Evolutionary conservation across 1,140 invertebrate species (phyloP).

Genomic region (Charaxes varanes): DNA sequence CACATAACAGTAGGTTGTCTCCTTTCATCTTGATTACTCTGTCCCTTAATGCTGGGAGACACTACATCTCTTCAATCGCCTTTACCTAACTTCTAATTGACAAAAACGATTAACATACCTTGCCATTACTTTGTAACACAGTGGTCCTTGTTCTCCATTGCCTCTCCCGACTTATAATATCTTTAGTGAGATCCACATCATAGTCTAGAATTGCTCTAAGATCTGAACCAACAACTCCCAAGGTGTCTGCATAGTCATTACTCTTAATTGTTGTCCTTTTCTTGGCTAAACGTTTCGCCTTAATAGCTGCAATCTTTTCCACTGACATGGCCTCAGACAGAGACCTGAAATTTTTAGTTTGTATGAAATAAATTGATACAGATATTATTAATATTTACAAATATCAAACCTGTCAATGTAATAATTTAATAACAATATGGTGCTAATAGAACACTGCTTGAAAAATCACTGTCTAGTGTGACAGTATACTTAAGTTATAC

Average conservation of each 20-base stretch:
- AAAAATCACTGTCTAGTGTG: no score
- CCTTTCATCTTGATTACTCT: no score
- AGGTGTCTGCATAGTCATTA: slow-evolving; percentile 85
- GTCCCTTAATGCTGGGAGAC: no score
- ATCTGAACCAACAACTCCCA: slow-evolving; percentile 84
- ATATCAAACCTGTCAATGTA: no score
- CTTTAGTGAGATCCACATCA: slow-evolving; percentile 96
- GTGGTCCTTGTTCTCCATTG: slow-evolving; percentile 97
- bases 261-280: slow-evolving; percentile 97
- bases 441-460: no score
- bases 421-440: no score
- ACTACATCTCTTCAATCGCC: no score
- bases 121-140: slow-evolving; percentile 95
- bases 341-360: slow-evolving; percentile 74
- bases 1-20: no score
- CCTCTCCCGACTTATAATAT: slow-evolving; percentile 95
- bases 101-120: slow-evolving; percentile 74
- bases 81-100: no score
- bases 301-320: slow-evolving; percentile 98
- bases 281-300: slow-evolving; percentile 96
- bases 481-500: no score
- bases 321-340: slow-evolving; percentile 97
- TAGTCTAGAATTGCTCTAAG: slow-evolving; percentile 93
- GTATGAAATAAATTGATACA: not conserved
- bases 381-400: no score